A percentile compares a stretch with the other conserved stretches of the same genome.
Conservation (phyloP, 2,888 invertebrate species). For the Torymus tubicola region DNA sequence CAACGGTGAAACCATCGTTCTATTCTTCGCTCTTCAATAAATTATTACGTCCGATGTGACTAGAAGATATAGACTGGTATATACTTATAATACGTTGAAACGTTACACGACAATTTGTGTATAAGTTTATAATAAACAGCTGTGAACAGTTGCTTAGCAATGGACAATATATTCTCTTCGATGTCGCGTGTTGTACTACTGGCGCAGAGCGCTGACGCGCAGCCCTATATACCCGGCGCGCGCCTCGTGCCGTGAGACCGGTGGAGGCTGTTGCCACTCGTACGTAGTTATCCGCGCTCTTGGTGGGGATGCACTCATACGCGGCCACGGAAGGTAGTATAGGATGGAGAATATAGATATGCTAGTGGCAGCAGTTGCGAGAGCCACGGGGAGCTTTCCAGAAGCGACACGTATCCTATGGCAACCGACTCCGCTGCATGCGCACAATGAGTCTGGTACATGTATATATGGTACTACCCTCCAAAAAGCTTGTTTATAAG, state of each 20-base stretch:
- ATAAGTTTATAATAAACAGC: too few species aligned
- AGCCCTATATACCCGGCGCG: constrained; percentile 27
- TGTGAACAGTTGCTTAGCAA: not conserved
- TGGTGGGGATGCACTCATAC: constrained; percentile 18
- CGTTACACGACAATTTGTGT: too few species aligned
- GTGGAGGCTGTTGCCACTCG: not conserved
- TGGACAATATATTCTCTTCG: not conserved
- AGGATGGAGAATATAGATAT: not conserved
- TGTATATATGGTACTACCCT: too few species aligned
- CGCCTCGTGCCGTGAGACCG: not conserved
- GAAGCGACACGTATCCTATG: constrained; percentile 42
- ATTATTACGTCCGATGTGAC: too few species aligned
- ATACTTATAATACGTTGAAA: too few species aligned
- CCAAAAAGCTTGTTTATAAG: too few species aligned
- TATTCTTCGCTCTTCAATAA: constrained; percentile 1
- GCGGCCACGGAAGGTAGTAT: not conserved
- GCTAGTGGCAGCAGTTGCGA: not conserved
- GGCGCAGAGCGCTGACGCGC: not conserved
- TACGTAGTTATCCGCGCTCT: too few species aligned
- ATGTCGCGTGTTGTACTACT: constrained; percentile 10
- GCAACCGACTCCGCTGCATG: too few species aligned
- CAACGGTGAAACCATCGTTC: constrained; percentile 84
- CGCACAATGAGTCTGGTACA: too few species aligned
- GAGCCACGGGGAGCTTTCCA: constrained; percentile 40
- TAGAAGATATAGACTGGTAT: too few species aligned